phyloP scores from a whole-genome alignment of 2,888 invertebrate species.

The Portevinia maculata region DNA sequence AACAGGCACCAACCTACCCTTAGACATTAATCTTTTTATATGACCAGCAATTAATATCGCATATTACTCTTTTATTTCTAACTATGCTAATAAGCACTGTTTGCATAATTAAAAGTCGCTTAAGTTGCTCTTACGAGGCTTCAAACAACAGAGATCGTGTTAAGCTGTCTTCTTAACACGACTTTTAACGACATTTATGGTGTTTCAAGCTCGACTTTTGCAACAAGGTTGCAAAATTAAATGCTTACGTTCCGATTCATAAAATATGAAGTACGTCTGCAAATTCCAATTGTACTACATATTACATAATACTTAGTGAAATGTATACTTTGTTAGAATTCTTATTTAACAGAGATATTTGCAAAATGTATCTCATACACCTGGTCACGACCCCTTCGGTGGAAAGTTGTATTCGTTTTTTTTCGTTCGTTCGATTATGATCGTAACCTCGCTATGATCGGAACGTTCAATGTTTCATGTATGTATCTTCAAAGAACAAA shows the following conservation, averaged over 20 bases:
- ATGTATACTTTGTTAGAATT: slow-evolving; percentile 52
- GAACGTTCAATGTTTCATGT: slow-evolving; percentile 57
- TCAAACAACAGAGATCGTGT: slow-evolving; percentile 26
- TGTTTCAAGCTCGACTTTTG: slow-evolving; percentile 8
- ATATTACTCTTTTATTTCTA: not conserved
- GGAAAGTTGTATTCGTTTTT: slow-evolving; percentile 23
- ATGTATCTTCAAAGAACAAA: slow-evolving; percentile 35
- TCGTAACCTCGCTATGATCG: slow-evolving; percentile 64
- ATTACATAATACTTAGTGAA: slow-evolving; percentile 53
- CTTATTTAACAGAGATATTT: slow-evolving; percentile 68
- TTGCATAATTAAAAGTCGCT: slow-evolving; percentile 1
- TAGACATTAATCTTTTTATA: slow-evolving; percentile 8
- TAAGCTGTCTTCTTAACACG: slow-evolving; percentile 32
- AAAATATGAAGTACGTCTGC: slow-evolving; percentile 32
- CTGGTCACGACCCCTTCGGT: slow-evolving; percentile 72
- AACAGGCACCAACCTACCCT: not conserved
- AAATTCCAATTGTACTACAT: too few species aligned
- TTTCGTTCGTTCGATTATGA: slow-evolving; percentile 56
- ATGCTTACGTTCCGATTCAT: slow-evolving; percentile 8
- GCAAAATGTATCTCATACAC: slow-evolving; percentile 64
- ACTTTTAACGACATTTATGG: slow-evolving; percentile 28
- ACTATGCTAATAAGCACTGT: slow-evolving; percentile 13
- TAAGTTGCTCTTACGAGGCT: slow-evolving; percentile 2
- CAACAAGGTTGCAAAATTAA: not conserved
- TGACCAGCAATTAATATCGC: slow-evolving; percentile 3